Evolutionary conservation across 2,888 invertebrate species (phyloP), one percentile per base, ranked within the genome.

Genomic region (Pristionchus maxplancki): DNA sequence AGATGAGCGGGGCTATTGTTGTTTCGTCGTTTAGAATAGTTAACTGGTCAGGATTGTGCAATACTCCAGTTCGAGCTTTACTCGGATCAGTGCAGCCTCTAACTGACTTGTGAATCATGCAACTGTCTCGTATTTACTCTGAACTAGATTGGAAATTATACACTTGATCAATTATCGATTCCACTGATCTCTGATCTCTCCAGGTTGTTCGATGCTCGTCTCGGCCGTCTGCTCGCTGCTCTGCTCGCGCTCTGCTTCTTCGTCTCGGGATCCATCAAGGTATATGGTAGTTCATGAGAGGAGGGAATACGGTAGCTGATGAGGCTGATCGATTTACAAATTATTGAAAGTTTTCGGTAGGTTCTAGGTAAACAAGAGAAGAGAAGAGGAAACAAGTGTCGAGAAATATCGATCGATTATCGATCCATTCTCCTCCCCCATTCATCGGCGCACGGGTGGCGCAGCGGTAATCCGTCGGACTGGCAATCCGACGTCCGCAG

Each of bases 201-300:
- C 71, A 81, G 91, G 91, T 74, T 90, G 40, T 90, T 90, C 62
- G 91, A 91, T 84, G 90, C 90, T 6, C 71, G 89, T 24, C 78
- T 91, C 31, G 91, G 91, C 24, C 89, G 90, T 15, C 89, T 90
- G 17, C 86, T 91, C 28, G 78, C 90, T 48, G 83, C 89, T 48
- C 90, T 91, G 17, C 89, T 91, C 50, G 67, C 89, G 6, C 58
- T 90, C 58, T 90, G 90, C 34, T 91, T 91, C 89, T 88, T 90
- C 89, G 78, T 91, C 50, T 81, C 83, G 28, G 89, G 90, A 31
- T 88, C 88, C 17, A 84, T 91, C 58, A 91, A 91, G 89, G 90
- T 90, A 81, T 81, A 83, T 50, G 82, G 82, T 82, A 82, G 44
- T n/a, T 20, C 6, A 17, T n/a, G 71, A 24, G n/a, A n/a, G n/a